Percentiles rank a stretch among this genome's conserved stretches.
phyloP scores from a whole-genome alignment of 2,113 vertebrate species.

The Heptranchias perlo region DNA sequence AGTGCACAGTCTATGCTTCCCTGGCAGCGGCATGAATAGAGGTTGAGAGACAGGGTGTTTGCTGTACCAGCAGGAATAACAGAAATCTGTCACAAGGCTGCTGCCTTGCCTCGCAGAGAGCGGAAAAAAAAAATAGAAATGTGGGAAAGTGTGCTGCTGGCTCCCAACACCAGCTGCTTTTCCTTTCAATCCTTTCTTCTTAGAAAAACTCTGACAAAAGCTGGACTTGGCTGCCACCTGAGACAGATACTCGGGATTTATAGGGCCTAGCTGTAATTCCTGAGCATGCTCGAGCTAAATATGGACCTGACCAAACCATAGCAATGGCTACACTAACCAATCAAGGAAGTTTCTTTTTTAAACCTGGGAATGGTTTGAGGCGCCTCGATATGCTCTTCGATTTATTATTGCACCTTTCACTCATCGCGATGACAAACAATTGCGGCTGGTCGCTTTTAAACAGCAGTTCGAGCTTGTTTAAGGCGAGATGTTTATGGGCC shows the following conservation, averaged over 20 bases:
- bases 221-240: slow-evolving; percentile 5
- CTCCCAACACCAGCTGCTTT: slow-evolving; percentile 64
- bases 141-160: slow-evolving; percentile 49
- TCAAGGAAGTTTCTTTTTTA: not conserved
- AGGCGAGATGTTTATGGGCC: not conserved
- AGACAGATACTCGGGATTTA: not conserved
- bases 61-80: slow-evolving; percentile 62
- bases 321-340: not conserved
- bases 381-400: not conserved
- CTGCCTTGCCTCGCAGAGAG: slow-evolving; percentile 51
- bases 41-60: slow-evolving; percentile 65
- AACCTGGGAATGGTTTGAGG: not conserved
- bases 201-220: slow-evolving; percentile 40
- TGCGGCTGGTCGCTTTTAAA: not conserved
- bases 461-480: not conserved
- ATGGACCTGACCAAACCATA: not conserved
- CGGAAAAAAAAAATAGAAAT: slow-evolving; percentile 36
- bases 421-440: not conserved
- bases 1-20: slow-evolving; percentile 53
- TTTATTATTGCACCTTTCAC: not conserved
- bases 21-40: slow-evolving; percentile 60
- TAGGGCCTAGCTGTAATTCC: not conserved
- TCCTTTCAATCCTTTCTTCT: slow-evolving; percentile 42
- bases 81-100: slow-evolving; percentile 55
- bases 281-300: slow-evolving; percentile 3